Evolutionary conservation across 1,140 invertebrate genomes (phyloP), one percentile per base, ranked within the genome.

Genomic region (Copidosoma floridanum): DNA sequence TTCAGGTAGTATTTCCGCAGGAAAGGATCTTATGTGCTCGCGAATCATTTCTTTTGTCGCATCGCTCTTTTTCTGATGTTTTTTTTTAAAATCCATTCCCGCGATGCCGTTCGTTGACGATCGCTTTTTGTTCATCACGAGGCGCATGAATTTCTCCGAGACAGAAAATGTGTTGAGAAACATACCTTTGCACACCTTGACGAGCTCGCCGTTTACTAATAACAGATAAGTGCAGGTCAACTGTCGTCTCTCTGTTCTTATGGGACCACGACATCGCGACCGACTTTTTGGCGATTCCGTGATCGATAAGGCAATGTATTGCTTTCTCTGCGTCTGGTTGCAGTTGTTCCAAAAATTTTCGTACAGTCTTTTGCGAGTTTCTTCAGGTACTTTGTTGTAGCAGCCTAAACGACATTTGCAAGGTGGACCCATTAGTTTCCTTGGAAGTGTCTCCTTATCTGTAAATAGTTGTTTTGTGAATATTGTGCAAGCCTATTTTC

Each of bases 201-300:
- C 8, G 32, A 14, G 8, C 35, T 73, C 60, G 1, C 47, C 60
- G 12, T 69, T 67, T 6, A 68, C 26, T 12, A 73, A 40, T 1
- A 64, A 71, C n/a, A n/a, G n/a, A 26, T 71, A 72, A 6, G 68
- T 73, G 16, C 71, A 71, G 0, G 68, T 72, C n/a, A 70, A 50
- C 52, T 73, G 67, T 53, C 67, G 53, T 20, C 66, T 61, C 21
- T 70, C 61, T 0, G 57, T 61, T 27, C 66, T 66, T 21, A 68
- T 57, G 4, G 69, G 62, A 21, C 58, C 63, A 4, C 65, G 63
- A 43, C 54, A 66, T 10, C 32, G 32, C 32, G 69, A 65, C 16
- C 70, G 57, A 43, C 71, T 65, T 54, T 70, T 73, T 2, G 68
- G 65, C 1, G 63, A 71, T 60, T 73, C 70, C 41, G 69, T 73